Conservation (phyloP, 2,113 vertebrate species). For the Megaptera novaeangliae region DNA sequence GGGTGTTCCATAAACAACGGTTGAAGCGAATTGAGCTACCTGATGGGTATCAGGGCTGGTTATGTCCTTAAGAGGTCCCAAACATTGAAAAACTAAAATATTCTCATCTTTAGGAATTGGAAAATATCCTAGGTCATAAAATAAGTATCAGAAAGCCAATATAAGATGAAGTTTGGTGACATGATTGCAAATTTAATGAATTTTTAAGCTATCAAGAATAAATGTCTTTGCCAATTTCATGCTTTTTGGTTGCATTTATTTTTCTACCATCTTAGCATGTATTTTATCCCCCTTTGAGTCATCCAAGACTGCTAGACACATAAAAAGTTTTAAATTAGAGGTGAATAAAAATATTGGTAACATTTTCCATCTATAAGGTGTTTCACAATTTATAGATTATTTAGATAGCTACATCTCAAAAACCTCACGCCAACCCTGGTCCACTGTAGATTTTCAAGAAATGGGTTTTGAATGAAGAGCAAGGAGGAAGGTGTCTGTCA, state of each 20-base stretch:
- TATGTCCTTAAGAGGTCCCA: neutral
- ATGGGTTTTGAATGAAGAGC: neutral
- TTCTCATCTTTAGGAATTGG: neutral
- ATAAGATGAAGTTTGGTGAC: neutral
- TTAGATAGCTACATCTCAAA: neutral
- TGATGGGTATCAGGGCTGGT: neutral
- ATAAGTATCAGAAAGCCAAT: neutral
- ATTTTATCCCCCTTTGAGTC: neutral
- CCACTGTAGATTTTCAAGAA: neutral
- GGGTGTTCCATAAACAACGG: neutral
- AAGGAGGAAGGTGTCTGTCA: neutral
- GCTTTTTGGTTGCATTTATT: neutral
- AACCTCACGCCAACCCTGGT: neutral
- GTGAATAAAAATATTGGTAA: neutral
- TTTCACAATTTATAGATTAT: neutral
- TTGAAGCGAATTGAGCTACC: neutral
- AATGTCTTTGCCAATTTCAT: neutral
- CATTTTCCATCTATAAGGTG: neutral
- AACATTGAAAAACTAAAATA: neutral
- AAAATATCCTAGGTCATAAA: constrained; percentile 10
- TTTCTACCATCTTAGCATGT: neutral
- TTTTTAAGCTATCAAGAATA: neutral
- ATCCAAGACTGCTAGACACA: neutral
- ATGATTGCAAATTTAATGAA: neutral
- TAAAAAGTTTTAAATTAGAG: neutral